Base-by-base conservation (phyloP, 2,888 invertebrate species). In the Pardosa pseudoannulata region DNA sequence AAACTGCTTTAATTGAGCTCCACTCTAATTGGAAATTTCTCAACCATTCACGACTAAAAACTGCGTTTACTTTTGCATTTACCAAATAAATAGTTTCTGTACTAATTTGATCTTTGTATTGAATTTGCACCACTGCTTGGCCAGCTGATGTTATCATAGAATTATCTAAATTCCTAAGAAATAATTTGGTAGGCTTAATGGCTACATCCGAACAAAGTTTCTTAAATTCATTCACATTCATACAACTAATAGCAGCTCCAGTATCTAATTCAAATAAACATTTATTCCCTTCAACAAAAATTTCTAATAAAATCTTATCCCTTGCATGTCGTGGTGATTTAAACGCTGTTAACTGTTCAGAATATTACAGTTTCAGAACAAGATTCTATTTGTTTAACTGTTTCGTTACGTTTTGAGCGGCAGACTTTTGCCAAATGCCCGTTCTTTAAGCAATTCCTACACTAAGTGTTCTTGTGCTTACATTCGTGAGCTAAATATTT, bases 221-320 rank as follows among this genome's bases (percentile, higher is more conserved):
- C 65, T 76, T 76, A 67, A 67, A 76, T 46, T 76, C 67, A 67
- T 65, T 76, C 65, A 76, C 65, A 67, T 76, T 76, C 75, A 76
- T 67, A 67, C 67, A 76, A 46, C 46, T 76, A 46, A 76, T 67
- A 65, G 67, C 75, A 50, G 75, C 75, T 67, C 67, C 75, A 67
- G 75, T 67, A 46, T 46, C 56, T 75, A 75, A 67, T 65, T 75
- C 75, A 75, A 75, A 65, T 65, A 31, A 65, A 65, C 75, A 75
- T 65, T 75, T 75, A 56, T 75, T 75, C 75, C 75, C 75, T 75
- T 75, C 75, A 75, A 75, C 75, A 75, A 75, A 75, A 75, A 75
- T 64, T 75, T 65, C 75, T 75, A 75, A 64, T 75, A 75, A 75
- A 75, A 75, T 75, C 75, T 75, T 75, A 75, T 75, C 75, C 65